Base-by-base conservation (phyloP, 2,113 vertebrate species). In the Gymnobelideus leadbeateri region DNA sequence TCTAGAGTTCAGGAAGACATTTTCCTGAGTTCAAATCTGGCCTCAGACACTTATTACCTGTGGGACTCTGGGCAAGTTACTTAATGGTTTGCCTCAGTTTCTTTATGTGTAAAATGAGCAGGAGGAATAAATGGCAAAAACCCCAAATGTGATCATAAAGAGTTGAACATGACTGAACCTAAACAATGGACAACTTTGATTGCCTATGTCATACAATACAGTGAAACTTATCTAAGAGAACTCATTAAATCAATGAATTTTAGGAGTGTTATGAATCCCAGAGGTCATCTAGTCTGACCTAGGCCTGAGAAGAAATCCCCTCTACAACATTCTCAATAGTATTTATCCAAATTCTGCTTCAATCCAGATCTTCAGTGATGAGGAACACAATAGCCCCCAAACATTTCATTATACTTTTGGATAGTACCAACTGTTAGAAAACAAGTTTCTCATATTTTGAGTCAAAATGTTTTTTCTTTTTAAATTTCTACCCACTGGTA, bases 201-300 rank as follows among this genome's bases (percentile, higher is more conserved):
- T 95, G 91, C n/a, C 84, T 94, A 95, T 94, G 96, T 96, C 96
- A 92, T 95, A 93, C 96, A 95, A 43, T 96, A 93, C 94, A 95
- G 24, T 94, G 94, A 96, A 95, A 92, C 94, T 97, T 97, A 96
- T 77, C 96, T 97, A 97, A 97, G 89, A 89, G 92, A 95, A 97
- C 97, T 84, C 37, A 84, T 84, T 84, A 43, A 84, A 84, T n/a
- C 37, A 84, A 43, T 43, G 37, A 84, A 43, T 84, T 84, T 84
- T 23, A 43, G n/a, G n/a, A 43, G 21, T 84, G 68, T 19, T 8
- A n/a, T n/a, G 68, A 77, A 84, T 8, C 37, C 37, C 68, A 43
- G 37, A 77, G 5, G 5, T 43, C n/a, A 68, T 84, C n/a, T 8
- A 43, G 68, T 84, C 19, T 84, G 16, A 84, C 19, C 68, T 84